Evolutionary conservation across 2,888 invertebrate genomes (phyloP).

Genomic region (Brachyptera risi): DNA sequence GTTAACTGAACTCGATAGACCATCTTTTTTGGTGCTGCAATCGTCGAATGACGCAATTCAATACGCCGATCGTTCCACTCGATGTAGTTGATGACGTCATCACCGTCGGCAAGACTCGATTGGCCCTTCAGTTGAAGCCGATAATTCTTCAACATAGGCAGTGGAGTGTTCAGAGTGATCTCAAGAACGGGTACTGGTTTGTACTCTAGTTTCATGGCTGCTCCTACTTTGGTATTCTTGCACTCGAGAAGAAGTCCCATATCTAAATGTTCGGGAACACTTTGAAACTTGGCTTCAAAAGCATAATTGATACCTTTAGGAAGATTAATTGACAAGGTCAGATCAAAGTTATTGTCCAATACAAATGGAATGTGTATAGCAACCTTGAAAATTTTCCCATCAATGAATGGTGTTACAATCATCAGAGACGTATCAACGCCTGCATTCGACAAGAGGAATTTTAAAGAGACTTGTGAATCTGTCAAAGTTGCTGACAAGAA

Average conservation of each 20-base stretch:
- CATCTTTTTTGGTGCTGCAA: conserved; percentile 32
- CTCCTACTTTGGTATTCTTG: conserved; percentile 22
- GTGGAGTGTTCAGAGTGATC: conserved; percentile 30
- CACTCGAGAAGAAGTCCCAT: conserved; percentile 22
- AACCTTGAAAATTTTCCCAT: conserved; percentile 15
- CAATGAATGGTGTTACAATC: conserved; percentile 18
- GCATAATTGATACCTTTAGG: conserved; percentile 26
- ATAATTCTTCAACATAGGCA: conserved; percentile 26
- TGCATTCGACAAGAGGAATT: conserved; percentile 1
- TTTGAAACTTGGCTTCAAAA: conserved; percentile 22
- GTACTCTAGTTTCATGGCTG: conserved; percentile 22
- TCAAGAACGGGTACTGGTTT: conserved; percentile 23
- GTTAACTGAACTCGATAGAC: conserved; percentile 32
- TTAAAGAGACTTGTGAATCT: conserved; percentile 8
- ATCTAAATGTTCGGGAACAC: conserved; percentile 20
- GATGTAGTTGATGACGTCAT: conserved; percentile 30
- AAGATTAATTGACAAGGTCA: conserved; percentile 22
- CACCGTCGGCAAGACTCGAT: conserved; percentile 29
- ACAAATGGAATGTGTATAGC: conserved; percentile 21
- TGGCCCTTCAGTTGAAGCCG: conserved; percentile 34
- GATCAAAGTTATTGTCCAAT: conserved; percentile 24
- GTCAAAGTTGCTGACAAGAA: conserved; percentile 9
- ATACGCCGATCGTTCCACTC: conserved; percentile 36
- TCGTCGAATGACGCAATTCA: conserved; percentile 34
- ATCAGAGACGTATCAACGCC: conserved; percentile 5